Evolutionary conservation across 2,113 vertebrate genomes (phyloP).

Genomic region (Nycticebus coucang): DNA sequence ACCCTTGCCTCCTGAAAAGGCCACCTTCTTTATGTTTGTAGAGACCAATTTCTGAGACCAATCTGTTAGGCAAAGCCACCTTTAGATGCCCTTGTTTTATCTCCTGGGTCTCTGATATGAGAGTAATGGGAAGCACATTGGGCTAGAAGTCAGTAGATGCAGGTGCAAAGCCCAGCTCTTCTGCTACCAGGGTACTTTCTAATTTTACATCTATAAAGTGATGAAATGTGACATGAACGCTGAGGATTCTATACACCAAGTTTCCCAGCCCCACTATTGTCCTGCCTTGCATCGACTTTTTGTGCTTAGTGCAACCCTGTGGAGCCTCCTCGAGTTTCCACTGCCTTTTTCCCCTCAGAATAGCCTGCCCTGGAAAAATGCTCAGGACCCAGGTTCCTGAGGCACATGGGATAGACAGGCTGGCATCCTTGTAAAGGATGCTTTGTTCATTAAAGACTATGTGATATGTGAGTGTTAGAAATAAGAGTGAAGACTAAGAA

Average conservation of each 20-base stretch:
- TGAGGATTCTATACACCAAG: not conserved
- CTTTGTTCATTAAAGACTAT: not conserved
- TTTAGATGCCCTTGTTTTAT: not conserved
- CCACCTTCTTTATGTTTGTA: not conserved
- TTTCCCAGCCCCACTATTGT: not conserved
- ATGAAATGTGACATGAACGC: not conserved
- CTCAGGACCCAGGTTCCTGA: not conserved
- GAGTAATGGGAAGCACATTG: not conserved
- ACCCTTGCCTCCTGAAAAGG: not conserved
- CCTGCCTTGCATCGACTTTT: not conserved
- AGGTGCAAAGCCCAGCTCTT: not conserved
- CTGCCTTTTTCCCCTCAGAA: not conserved
- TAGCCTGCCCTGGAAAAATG: not conserved
- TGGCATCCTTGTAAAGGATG: not conserved
- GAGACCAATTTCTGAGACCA: not conserved
- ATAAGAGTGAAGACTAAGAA: not conserved
- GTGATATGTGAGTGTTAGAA: not conserved
- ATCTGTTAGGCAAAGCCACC: not conserved
- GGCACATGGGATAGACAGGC: not conserved
- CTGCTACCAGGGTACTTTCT: not conserved
- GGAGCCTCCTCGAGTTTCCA: not conserved
- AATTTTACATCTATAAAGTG: not conserved
- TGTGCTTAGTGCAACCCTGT: not conserved
- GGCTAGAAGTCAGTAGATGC: not conserved
- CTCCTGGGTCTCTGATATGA: not conserved